These are phyloP conservation scores for Tenthredo notha DNA, from an alignment of 2,888 invertebrate genomes.

Conservation along the genomic window DNA sequence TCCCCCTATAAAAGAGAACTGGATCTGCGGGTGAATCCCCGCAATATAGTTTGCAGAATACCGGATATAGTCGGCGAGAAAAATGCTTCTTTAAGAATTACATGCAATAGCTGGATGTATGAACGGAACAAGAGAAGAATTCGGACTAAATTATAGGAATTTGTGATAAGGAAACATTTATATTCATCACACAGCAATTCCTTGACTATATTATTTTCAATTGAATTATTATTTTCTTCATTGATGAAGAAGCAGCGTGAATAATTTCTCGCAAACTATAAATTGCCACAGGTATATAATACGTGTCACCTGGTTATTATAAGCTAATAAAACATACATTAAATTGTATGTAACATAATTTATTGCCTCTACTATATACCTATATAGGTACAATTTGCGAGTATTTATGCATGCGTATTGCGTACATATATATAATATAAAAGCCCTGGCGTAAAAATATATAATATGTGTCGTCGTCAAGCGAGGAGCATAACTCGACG, in stretches of 20 bases:
- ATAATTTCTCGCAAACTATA: not conserved
- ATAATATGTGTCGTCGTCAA: conserved; percentile 11
- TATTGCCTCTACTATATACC: too few species aligned
- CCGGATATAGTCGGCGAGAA: not conserved
- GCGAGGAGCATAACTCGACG: not conserved
- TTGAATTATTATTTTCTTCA: not conserved
- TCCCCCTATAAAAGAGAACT: not conserved
- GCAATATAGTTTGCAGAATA: too few species aligned
- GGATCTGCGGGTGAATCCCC: not conserved
- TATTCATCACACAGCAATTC: not conserved
- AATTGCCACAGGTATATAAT: not conserved
- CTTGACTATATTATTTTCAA: not conserved
- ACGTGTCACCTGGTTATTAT: not conserved
- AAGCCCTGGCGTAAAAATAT: not conserved
- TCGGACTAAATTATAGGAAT: not conserved
- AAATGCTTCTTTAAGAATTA: not conserved
- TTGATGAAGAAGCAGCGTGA: not conserved
- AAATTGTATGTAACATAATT: not conserved
- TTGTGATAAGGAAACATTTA: not conserved
- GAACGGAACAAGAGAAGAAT: not conserved
- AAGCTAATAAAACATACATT: not conserved
- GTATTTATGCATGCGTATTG: not conserved
- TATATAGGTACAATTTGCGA: conserved; percentile 26
- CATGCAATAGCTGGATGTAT: not conserved
- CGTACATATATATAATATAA: not conserved